phyloP scores from a whole-genome alignment of 2,888 invertebrate species.

The Hydrotaea diabolus region DNA sequence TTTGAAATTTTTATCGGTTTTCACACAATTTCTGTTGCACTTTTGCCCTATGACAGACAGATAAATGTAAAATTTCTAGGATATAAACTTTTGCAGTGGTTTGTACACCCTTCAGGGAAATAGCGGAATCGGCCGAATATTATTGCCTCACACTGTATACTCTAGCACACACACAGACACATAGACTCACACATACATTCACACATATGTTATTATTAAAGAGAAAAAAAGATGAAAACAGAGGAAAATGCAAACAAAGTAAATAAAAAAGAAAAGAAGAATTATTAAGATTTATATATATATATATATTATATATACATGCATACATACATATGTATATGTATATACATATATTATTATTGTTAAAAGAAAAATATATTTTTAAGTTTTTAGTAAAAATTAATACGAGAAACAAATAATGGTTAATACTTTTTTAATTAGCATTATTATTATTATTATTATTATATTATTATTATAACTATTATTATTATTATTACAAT shows the following conservation, averaged over 20 bases:
- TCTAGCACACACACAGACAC: conserved; percentile 26
- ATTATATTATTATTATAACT: conserved; percentile 50
- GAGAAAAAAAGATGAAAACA: conserved; percentile 33
- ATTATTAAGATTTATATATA: conserved; percentile 36
- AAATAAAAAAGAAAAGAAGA: conserved; percentile 36
- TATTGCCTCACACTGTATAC: background rate
- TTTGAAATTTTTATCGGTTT: too few relatives aligned
- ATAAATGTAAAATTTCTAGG: too few relatives aligned
- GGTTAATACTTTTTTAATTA: conserved; percentile 68
- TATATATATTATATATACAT: too few relatives aligned
- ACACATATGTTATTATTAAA: conserved; percentile 46
- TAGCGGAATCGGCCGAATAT: too few relatives aligned
- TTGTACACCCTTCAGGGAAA: too few relatives aligned
- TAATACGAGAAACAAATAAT: conserved; percentile 59
- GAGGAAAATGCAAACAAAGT: conserved; percentile 9
- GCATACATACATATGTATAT: conserved; percentile 43
- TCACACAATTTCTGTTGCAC: too few relatives aligned
- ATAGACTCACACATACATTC: conserved; percentile 39
- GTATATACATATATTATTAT: conserved; percentile 66
- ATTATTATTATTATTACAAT: conserved; percentile 63
- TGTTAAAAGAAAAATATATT: conserved; percentile 59
- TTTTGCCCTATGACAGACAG: too few relatives aligned
- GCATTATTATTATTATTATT: conserved; percentile 66
- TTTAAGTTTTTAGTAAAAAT: conserved; percentile 68
- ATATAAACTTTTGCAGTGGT: too few relatives aligned